phyloP scores from a whole-genome alignment of 2,888 invertebrate species.

The Pyrrhosoma nymphula region DNA sequence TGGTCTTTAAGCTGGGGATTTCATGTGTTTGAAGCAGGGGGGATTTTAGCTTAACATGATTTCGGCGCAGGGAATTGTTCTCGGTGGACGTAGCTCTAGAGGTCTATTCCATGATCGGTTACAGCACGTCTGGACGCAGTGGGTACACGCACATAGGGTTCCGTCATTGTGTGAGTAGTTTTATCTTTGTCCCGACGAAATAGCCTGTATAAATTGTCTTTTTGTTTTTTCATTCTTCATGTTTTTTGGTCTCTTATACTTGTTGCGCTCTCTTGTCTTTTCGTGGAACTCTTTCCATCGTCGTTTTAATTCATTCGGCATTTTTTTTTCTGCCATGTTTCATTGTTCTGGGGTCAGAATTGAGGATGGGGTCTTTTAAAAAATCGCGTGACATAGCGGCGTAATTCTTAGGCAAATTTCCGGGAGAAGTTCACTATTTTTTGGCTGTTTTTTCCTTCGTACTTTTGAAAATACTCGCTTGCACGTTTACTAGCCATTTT shows the following conservation, averaged over 20 bases:
- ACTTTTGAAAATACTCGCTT: neutral
- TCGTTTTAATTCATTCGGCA: neutral
- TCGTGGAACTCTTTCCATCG: neutral
- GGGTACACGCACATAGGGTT: neutral
- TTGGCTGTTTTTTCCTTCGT: neutral
- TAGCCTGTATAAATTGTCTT: neutral
- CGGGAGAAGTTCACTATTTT: neutral
- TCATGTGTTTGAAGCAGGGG: neutral
- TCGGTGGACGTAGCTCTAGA: neutral
- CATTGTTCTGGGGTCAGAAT: neutral
- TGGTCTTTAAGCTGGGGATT: neutral
- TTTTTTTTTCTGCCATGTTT: neutral
- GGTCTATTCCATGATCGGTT: neutral
- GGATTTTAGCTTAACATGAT: neutral
- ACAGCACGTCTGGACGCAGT: neutral
- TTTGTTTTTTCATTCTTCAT: neutral
- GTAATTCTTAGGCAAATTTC: neutral
- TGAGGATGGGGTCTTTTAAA: neutral
- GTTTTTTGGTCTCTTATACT: neutral
- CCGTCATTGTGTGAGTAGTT: neutral
- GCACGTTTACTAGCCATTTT: neutral
- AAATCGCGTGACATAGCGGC: neutral
- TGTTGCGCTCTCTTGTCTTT: slow-evolving; percentile 5
- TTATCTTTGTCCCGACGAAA: neutral
- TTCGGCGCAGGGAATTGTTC: neutral